Conservation (phyloP, 2,113 vertebrate genomes). For the Pachycephala philippinensis region DNA sequence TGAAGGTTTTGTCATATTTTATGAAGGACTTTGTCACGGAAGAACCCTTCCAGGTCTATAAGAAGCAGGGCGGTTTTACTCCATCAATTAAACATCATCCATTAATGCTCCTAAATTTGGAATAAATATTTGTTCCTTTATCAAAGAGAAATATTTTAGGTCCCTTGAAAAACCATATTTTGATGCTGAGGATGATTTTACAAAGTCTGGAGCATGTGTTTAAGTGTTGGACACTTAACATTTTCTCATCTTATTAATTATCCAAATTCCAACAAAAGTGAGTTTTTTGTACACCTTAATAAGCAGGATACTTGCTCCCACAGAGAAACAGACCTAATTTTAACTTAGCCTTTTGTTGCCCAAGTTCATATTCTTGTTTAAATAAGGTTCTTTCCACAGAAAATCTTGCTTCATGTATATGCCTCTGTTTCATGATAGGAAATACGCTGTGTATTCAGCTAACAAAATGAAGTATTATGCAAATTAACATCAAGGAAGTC, state of each 20-base stretch:
- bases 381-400: background rate
- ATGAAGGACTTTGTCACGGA: background rate
- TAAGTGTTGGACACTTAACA: background rate
- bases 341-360: background rate
- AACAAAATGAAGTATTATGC: slow-evolving; percentile 61
- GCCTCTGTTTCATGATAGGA: background rate
- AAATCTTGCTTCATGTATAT: slow-evolving; percentile 30
- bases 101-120: background rate
- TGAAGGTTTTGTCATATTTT: background rate
- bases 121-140: background rate
- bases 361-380: background rate
- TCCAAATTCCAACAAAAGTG: background rate
- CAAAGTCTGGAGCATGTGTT: background rate
- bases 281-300: background rate
- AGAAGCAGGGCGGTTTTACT: background rate
- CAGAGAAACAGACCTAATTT: background rate
- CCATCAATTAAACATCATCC: background rate
- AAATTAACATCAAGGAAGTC: slow-evolving; percentile 60
- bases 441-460: slow-evolving; percentile 1
- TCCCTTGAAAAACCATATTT: background rate
- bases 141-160: background rate
- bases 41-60: background rate
- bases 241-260: background rate
- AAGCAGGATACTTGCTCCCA: background rate
- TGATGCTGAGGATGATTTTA: background rate